Evolutionary conservation across 2,113 vertebrate species (phyloP), one percentile per base, ranked within the genome.

Genomic region (Ictalurus furcatus): DNA sequence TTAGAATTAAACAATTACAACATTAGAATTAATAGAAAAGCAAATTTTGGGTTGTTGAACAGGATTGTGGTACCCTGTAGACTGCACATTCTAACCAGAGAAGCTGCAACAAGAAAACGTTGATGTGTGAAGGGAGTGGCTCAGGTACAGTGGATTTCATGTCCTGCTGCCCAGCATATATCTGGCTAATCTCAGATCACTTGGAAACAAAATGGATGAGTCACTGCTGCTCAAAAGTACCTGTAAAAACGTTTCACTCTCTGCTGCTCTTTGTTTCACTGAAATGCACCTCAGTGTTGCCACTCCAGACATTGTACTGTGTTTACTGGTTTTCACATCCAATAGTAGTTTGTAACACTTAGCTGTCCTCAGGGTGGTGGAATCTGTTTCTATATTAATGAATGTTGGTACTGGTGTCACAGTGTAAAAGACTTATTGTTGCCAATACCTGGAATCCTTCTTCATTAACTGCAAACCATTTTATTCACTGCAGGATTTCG

Each of bases 401-500:
- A 59, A 82, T 30, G 7, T 82, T 82, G 79, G 79, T 30, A 21
- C 79, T 30, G 34, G 28, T 58, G 28, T 58, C n/a, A 34, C 52
- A 21, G 40, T 78, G 74, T 14, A 52, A 25, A 28, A 9, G 19
- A 74, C 6, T 12, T 78, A 78, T 52, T 78, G 44, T 52, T 78
- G 74, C 74, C 44, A 52, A 52, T 78, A 52, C 44, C 44, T 78
- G 74, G 23, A 52, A 78, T 52, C 74, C 44, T 78, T 78, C 74
- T 78, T 28, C 74, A 79, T 79, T 54, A 79, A 52, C 76, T 52
- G 76, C 44, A 79, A 79, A 79, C 25, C 25, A 79, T 79, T 76
- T 79, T 54, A 79, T 79, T 79, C 76, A n/a, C 76, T 79, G 76
- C 76, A 52, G 76, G 25, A 16, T 79, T 79, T 79, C 25, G 11